Evolutionary conservation across 2,797 vertebrate genomes (phyloP).

Genomic region (Hemitrygon akajei): DNA sequence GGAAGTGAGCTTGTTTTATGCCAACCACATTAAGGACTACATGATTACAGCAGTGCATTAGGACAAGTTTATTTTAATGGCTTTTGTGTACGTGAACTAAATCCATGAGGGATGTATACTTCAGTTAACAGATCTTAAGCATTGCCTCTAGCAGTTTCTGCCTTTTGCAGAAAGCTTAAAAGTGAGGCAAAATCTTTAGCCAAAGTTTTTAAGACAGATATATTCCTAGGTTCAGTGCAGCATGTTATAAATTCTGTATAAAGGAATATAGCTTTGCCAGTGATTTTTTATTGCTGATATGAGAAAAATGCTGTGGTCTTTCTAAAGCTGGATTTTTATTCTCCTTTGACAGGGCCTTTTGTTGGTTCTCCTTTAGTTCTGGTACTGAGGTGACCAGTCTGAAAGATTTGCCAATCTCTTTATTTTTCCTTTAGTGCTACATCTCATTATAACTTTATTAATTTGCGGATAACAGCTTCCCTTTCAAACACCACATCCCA

Average conservation of each 20-base stretch:
- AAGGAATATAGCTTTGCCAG: background rate
- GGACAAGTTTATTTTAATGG: slow-evolving; percentile 36
- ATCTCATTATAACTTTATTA: background rate
- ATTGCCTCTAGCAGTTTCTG: slow-evolving; percentile 27
- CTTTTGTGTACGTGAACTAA: slow-evolving; percentile 30
- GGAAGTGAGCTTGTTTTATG: slow-evolving; percentile 34
- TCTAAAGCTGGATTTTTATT: background rate
- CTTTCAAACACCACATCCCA: background rate
- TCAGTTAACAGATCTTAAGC: slow-evolving; percentile 26
- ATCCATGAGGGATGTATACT: slow-evolving; percentile 24
- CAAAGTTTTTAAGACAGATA: background rate
- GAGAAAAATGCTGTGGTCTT: background rate
- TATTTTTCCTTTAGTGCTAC: no score
- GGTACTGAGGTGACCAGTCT: background rate
- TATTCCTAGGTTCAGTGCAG: background rate
- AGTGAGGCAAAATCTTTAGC: background rate
- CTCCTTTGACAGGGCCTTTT: background rate
- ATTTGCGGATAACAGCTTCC: background rate
- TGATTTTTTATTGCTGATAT: background rate
- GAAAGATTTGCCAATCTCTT: background rate
- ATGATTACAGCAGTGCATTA: slow-evolving; percentile 35
- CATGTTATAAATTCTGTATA: background rate
- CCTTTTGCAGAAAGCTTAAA: slow-evolving; percentile 17
- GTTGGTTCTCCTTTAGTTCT: background rate
- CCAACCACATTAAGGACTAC: slow-evolving; percentile 35